Base-by-base conservation (phyloP, 2,888 invertebrate species). In the Diploptera punctata region DNA sequence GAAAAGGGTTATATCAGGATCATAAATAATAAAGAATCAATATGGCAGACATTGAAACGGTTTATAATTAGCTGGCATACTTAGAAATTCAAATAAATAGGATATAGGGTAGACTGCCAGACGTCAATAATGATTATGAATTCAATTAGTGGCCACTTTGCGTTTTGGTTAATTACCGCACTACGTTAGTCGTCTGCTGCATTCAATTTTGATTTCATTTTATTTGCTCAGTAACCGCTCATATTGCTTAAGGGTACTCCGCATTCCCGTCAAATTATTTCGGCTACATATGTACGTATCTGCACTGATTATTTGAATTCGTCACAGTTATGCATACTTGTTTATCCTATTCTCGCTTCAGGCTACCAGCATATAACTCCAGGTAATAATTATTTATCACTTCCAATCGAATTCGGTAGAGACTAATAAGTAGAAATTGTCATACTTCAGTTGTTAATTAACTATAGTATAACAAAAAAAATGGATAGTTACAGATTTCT, bases 121-220 rank as follows among this genome's bases (percentile, higher is more conserved):
- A 57, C 29, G 57, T 57, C 57, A 57, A 57, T 31, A 57, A 57
- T 57, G 24, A 57, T 57, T 57, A 57, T 57, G 57, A 57, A 57
- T 57, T 57, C 57, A 57, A 57, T 57, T 57, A 57, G 57, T n/a
- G 29, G 13, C 16, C 57, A 57, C 57, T 57, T 57, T 57, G 57
- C 26, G 29, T 24, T 29, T 29, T 57, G 29, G 26, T 5, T 57
- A 29, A 57, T 29, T 57, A 29, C 24, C 57, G 57, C 24, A 24
- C 57, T 1, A 24, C 26, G 5, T 29, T 24, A 26, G 29, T 29
- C 57, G 57, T 29, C 21, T 21, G 10, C 16, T 21, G 24, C 26
- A 26, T 26, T n/a, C 29, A n/a, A 24, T 57, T 57, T 57, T 57
- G 57, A 57, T 57, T 57, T 57, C 57, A 29, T 57, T 57, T 2